These are phyloP conservation scores for Eledone cirrhosa DNA, from an alignment of 2,888 invertebrate genomes.

Conservation along the genomic window DNA sequence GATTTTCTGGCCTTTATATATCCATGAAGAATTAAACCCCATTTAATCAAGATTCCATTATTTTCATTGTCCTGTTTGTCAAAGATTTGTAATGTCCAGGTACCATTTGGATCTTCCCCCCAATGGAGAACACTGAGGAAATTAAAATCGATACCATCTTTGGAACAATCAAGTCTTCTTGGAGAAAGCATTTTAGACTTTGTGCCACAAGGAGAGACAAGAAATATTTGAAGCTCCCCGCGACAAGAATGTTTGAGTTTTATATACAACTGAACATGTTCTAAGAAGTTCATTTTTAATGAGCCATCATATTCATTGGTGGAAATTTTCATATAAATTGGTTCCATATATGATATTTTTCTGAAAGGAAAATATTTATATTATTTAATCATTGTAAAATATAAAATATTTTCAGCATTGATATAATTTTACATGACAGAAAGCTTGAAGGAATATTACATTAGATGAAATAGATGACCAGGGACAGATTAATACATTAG, in stretches of 20 bases:
- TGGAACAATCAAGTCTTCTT: slow-evolving; percentile 47
- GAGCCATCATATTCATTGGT: slow-evolving; percentile 34
- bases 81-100: slow-evolving; percentile 56
- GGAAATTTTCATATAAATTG: slow-evolving; percentile 36
- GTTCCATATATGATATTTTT: slow-evolving; percentile 33
- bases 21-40: slow-evolving; percentile 17
- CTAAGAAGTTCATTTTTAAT: slow-evolving; percentile 48
- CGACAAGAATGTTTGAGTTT: slow-evolving; percentile 47
- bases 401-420: not conserved
- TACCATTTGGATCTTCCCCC: slow-evolving; percentile 60
- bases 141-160: slow-evolving; percentile 53
- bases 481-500: too few relatives aligned
- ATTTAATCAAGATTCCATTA: slow-evolving; percentile 18
- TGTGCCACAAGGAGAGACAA: slow-evolving; percentile 58
- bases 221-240: slow-evolving; percentile 56
- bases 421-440: too few relatives aligned
- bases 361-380: slow-evolving; percentile 33
- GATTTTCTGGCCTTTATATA: not conserved
- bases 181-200: slow-evolving; percentile 54
- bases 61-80: slow-evolving; percentile 36
- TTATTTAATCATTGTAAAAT: too few relatives aligned
- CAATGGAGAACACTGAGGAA: slow-evolving; percentile 64
- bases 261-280: slow-evolving; percentile 60
- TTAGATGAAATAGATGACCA: too few relatives aligned
- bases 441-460: too few relatives aligned